Base-by-base conservation (phyloP, 2,888 invertebrate species). In the Loripinus fragilis region DNA sequence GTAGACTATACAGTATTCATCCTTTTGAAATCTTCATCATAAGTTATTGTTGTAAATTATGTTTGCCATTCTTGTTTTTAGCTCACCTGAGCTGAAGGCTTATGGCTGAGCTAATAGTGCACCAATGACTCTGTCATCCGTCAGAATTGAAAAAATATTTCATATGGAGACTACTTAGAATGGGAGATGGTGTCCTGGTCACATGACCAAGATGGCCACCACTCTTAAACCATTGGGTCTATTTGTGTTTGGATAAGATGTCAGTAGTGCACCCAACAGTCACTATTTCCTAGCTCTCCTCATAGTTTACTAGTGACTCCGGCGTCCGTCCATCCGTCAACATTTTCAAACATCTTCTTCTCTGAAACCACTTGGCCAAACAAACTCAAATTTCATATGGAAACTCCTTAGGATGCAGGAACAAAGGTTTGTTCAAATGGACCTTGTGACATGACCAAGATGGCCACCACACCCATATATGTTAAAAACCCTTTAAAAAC, bases 401-500 rank as follows among this genome's bases (percentile, higher is more conserved):
- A 33, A 15, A 12, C 33, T 60, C 60, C 60, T 5, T 60, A 17
- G 30, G 60, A 33, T 17, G 33, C 1, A 28, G 60, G 60, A 60
- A 60, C 17, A 23, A 60, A 60, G 33, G 60, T 33, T 60, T 60
- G 33, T 60, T 5, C 33, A 60, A 33, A 23, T 2, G n/a, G n/a
- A 12, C 2, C 33, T 33, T 60, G 25, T 30, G 60, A 33, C 60
- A 60, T 33, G 60, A 60, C 30, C 60, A 60, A 60, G 33, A 60
- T 33, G 60, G 60, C 33, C 33, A 20, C 33, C 60, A 60, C 33
- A 33, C 60, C 33, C 30, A 60, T 33, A 33, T 33, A 33, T 33
- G 33, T 7, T 52, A 60, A 60, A 60, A 60, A 30, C 33, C 60
- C 33, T 60, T 7, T 52, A 60, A 60, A 60, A 60, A 30, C 33